Percentiles rank a stretch among this genome's conserved stretches.
Conservation (phyloP, 2,888 invertebrate species). For the Halictus quadricinctus region DNA sequence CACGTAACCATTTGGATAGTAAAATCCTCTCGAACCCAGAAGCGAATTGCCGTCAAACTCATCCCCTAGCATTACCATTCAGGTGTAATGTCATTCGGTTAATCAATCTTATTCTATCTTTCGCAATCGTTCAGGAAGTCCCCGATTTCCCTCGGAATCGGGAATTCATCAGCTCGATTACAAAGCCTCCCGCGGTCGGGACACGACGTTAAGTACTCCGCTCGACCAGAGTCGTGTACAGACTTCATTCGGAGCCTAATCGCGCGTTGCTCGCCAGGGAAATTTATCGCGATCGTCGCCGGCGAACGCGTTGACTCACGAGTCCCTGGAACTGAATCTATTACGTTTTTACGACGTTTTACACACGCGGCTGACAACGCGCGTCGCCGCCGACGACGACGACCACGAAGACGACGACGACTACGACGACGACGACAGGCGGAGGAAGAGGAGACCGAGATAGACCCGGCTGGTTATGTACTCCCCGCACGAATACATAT, state of each 20-base stretch:
- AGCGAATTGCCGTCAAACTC: no score
- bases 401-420: background rate
- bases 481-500: conserved; percentile 33
- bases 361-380: conserved; percentile 21
- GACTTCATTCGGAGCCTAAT: conserved; percentile 63
- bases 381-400: background rate
- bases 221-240: conserved; percentile 40
- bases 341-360: conserved; percentile 50
- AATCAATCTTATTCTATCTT: no score
- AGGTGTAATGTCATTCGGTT: no score
- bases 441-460: background rate
- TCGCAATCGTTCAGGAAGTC: conserved; percentile 15
- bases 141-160: conserved; percentile 15
- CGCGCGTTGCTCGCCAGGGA: conserved; percentile 31
- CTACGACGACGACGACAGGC: background rate
- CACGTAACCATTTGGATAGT: no score
- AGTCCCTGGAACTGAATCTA: conserved; percentile 35
- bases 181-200: conserved; percentile 56
- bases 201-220: conserved; percentile 63
- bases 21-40: no score
- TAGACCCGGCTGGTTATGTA: conserved; percentile 23
- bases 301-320: conserved; percentile 30
- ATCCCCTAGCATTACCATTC: no score
- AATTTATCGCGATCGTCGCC: conserved; percentile 59
- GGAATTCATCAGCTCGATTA: conserved; percentile 57